These are phyloP conservation scores for Siderastrea siderea DNA, from an alignment of 92 coral and sea anemone genomes.

Conservation along the genomic window DNA sequence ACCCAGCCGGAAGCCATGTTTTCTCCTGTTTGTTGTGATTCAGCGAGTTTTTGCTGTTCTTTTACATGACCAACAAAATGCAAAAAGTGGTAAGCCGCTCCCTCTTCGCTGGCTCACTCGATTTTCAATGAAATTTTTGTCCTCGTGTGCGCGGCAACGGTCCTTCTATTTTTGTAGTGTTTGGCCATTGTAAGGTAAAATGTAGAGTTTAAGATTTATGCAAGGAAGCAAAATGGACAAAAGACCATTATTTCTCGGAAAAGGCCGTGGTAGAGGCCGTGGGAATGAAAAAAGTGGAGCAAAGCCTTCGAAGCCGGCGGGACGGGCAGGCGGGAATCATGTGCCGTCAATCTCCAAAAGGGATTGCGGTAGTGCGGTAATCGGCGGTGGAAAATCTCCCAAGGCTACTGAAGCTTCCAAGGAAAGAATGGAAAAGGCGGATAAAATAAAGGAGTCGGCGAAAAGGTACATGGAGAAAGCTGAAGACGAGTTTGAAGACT, in stretches of 20 bases:
- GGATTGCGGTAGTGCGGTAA: background rate
- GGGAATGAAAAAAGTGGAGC: slow-evolving; percentile 21
- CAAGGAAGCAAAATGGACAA: slow-evolving; percentile 61
- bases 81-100: background rate
- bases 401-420: slow-evolving; percentile 47
- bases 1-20: slow-evolving; percentile 72
- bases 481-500: slow-evolving; percentile 76
- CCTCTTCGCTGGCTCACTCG: background rate
- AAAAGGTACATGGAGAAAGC: slow-evolving; percentile 70
- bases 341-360: background rate
- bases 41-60: background rate
- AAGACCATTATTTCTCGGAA: slow-evolving; percentile 90
- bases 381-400: slow-evolving; percentile 16
- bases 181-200: background rate
- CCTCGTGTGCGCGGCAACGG: slow-evolving; percentile 21
- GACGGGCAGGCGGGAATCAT: background rate
- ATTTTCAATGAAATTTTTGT: background rate
- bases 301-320: background rate
- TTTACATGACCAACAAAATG: background rate
- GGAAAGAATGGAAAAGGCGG: slow-evolving; percentile 79
- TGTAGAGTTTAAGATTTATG: too few relatives aligned
- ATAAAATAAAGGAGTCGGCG: slow-evolving; percentile 88
- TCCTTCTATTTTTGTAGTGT: background rate
- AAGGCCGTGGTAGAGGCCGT: slow-evolving; percentile 96
- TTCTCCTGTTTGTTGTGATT: slow-evolving; percentile 8